Evolutionary conservation across 2,797 vertebrate species (phyloP), one percentile per base, ranked within the genome.

Genomic region (Eupleurogrammus muticus): DNA sequence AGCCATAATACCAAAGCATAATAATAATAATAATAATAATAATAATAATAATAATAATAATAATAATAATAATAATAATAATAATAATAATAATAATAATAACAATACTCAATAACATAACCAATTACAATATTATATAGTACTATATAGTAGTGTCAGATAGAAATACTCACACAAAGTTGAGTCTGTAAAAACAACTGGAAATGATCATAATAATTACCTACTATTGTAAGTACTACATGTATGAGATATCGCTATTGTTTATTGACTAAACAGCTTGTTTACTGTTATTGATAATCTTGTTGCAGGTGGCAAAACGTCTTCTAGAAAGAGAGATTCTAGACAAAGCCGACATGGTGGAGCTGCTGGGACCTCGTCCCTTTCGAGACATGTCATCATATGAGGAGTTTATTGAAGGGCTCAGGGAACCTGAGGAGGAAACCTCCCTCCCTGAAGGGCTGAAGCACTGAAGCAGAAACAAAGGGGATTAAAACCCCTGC

Each of bases 291-390:
- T 58, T 42, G 36, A 16, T 64, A 20, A 48, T 60, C n/a, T 24
- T 81, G 0, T 92, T 91, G 65, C 91, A 99, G 97, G 95, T 99
- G 85, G 97, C 97, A 71, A 94, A 97, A 56, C 91, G 90, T 56
- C 92, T 99, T 6, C 85, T 99, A 70, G 97, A 99, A 80, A 97
- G 95, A 72, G 97, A 98, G 85, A 95, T 96, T 5, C 91, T 99
- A 23, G 94, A 97, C 85, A 97, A 96, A 87, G 94, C 89, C 0
- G 96, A 98, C 86, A 97, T 99, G 97, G 53, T 98, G 47, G 95
- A 97, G 87, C 92, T 99, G 75, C 89, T 99, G 44, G 97, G 97
- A 56, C 90, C 84, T 3, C 94, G 97, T 74, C 97, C 96, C 0
- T 97, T 98, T 90, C 93, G 92, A 0, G 97, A 97, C 59, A 97